Conservation (phyloP, 2,113 vertebrate species). For the Taxidea taxus region DNA sequence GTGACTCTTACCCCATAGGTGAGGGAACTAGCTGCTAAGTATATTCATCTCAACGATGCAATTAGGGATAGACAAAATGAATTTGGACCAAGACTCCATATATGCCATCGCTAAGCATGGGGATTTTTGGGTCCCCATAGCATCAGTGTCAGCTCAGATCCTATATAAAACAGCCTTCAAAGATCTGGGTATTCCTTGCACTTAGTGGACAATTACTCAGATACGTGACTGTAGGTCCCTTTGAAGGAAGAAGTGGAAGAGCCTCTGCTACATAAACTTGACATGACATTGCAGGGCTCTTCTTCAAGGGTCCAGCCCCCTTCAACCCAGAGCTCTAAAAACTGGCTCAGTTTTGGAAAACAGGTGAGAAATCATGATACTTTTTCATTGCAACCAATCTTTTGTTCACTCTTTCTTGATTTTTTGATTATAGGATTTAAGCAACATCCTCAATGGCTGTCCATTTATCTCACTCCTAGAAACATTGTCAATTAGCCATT, state of each 20-base stretch:
- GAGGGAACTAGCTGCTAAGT: background rate
- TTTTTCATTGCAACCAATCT: background rate
- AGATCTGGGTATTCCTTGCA: background rate
- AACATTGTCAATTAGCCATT: background rate
- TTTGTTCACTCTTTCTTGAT: background rate
- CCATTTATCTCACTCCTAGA: background rate
- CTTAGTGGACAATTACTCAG: background rate
- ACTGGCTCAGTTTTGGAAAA: background rate
- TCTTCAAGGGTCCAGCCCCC: background rate
- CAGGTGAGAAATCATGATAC: background rate
- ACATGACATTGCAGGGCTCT: background rate
- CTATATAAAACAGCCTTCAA: background rate
- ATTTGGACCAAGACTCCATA: background rate
- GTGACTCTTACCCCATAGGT: background rate
- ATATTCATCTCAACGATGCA: background rate
- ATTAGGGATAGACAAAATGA: background rate
- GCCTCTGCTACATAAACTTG: background rate
- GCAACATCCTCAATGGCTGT: background rate
- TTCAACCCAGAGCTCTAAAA: background rate
- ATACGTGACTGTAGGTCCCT: background rate
- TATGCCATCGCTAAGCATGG: background rate
- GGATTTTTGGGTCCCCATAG: background rate
- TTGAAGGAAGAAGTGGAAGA: background rate
- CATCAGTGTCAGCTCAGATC: background rate
- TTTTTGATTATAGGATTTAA: conserved; percentile 8